Base-by-base conservation (phyloP, 2,888 invertebrate species). In the Elaeidobius kamerunicus region DNA sequence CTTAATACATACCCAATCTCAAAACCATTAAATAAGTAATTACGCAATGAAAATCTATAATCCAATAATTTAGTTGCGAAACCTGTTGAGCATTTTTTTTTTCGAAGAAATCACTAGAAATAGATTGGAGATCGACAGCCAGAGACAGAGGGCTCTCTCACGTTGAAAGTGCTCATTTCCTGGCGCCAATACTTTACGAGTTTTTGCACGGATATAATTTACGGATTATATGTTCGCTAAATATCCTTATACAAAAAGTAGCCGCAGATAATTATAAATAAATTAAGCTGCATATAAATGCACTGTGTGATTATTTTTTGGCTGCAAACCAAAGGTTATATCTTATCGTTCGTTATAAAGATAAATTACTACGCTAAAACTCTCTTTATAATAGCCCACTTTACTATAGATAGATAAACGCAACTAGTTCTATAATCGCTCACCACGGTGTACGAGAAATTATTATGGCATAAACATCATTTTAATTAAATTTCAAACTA, bases 31-130 rank as follows among this genome's bases (percentile, higher is more conserved):
- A 45, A 36, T 45, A 45, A 45, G 23, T 32, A 20, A 40, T 46
- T 46, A 35, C 34, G 34, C 19, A 44, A 44, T 43, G 11, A 12
- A 35, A 30, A 34, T 11, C 4, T 6, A 19, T 17, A 32, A 32
- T 43, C 35, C 34, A 15, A 23, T 35, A 5, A 11, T 43, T 23
- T 44, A 44, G 15, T 16, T 5, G 35, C 23, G 19, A 12, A 48
- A 48, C 48, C 48, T 35, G 48, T 41, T 35, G 41, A n/a, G n/a
- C n/a, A n/a, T n/a, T 41, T 11, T 41, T 32, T 48, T 48, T 48
- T 48, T 48, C 48, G 17, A 28, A 55, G 55, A 55, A 50, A 46
- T 40, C 23, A 39, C 45, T 50, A 55, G 55, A 55, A 45, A 55
- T 55, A 55, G 41, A 44, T 16, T 36, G 41, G n/a, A 3, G 30